These are phyloP conservation scores for Silurus glanis DNA, from an alignment of 2,113 vertebrate genomes.

Conservation along the genomic window DNA sequence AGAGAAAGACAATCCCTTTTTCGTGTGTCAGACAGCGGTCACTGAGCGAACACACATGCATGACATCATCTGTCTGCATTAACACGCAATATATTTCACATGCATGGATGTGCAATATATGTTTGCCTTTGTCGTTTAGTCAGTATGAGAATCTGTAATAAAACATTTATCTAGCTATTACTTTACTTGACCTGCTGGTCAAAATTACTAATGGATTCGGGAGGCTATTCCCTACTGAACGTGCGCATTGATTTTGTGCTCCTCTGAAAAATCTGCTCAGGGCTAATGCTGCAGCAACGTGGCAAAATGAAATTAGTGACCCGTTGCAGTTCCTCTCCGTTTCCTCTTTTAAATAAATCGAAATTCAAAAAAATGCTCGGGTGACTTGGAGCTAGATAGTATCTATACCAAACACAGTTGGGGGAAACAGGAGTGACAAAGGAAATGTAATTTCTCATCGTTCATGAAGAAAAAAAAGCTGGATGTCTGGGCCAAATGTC, in stretches of 20 bases:
- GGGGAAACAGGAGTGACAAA: constrained; percentile 56
- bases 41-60: neutral
- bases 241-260: constrained; percentile 80
- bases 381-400: constrained; percentile 59
- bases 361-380: constrained; percentile 66
- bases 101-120: constrained; percentile 66
- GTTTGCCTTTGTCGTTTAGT: constrained; percentile 77
- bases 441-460: constrained; percentile 69
- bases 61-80: constrained; percentile 42
- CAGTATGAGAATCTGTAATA: constrained; percentile 84
- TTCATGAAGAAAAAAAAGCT: constrained; percentile 57
- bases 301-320: constrained; percentile 80
- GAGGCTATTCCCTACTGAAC: constrained; percentile 75
- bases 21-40: constrained; percentile 33
- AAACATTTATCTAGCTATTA: constrained; percentile 91
- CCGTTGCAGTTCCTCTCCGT: constrained; percentile 72
- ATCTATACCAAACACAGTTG: constrained; percentile 52
- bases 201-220: constrained; percentile 84
- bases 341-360: constrained; percentile 76
- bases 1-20: constrained; percentile 23
- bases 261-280: constrained; percentile 78
- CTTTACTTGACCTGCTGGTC: constrained; percentile 86
- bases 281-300: constrained; percentile 73
- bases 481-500: constrained; percentile 60
- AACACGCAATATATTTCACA: constrained; percentile 66